Conservation (phyloP, 2,888 invertebrate genomes). For the Alentia gelatinosa region DNA sequence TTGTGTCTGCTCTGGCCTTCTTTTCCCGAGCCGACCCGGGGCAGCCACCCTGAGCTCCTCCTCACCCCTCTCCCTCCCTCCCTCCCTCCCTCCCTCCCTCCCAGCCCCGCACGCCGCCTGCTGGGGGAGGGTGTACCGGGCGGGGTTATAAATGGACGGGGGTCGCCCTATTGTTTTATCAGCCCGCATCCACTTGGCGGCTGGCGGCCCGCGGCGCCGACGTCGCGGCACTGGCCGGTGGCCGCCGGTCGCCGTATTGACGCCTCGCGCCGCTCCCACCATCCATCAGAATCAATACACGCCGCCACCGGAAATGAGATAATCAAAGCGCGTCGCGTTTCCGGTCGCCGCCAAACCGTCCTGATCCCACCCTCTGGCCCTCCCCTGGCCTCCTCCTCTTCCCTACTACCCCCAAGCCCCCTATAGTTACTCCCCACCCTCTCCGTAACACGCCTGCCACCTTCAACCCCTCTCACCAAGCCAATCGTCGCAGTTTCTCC, state of each 20-base stretch:
- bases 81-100: background rate
- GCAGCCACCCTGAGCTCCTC: background rate
- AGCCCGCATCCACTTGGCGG: constrained; percentile 4
- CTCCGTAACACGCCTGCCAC: background rate
- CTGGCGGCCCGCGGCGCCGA: background rate
- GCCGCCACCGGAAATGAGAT: background rate
- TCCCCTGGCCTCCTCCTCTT: background rate
- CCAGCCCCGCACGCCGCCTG: background rate
- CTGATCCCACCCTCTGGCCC: background rate
- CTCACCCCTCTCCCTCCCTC: background rate
- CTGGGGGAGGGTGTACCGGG: background rate
- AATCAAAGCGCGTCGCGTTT: constrained; percentile 19
- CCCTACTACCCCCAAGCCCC: background rate
- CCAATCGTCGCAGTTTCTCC: background rate
- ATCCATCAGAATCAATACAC: constrained; percentile 34
- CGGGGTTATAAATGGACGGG: constrained; percentile 13
- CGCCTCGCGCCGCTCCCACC: background rate
- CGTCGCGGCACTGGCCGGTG: background rate
- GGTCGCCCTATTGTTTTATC: constrained; percentile 51
- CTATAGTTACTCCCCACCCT: background rate
- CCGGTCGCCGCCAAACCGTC: background rate
- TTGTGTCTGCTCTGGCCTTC: background rate
- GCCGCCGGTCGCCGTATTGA: constrained; percentile 2
- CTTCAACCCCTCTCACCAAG: background rate
- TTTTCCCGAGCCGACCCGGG: background rate